Conservation (phyloP, 1,140 invertebrate genomes). For the Penaeus chinensis region DNA sequence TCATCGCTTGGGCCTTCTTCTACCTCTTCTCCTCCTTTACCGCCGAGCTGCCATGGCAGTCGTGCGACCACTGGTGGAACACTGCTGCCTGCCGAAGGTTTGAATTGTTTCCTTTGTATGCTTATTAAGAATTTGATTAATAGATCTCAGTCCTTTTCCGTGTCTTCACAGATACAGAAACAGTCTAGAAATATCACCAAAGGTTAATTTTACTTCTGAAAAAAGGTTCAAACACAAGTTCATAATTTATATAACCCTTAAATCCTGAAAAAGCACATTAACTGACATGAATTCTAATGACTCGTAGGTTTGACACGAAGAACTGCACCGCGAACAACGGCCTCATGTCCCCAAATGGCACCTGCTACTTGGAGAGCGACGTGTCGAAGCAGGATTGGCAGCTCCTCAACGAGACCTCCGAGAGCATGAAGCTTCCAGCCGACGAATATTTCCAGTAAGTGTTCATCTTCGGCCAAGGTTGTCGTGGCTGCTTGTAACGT, state of each 20-base stretch:
- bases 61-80: conserved; percentile 81
- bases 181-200: too few species aligned
- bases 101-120: conserved; percentile 67
- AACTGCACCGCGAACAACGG: conserved; percentile 68
- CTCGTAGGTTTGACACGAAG: conserved; percentile 66
- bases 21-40: conserved; percentile 83
- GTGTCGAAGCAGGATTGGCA: conserved; percentile 70
- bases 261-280: too few species aligned
- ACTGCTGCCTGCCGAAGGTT: conserved; percentile 68
- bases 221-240: too few species aligned
- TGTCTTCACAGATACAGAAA: too few species aligned
- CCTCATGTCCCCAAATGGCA: conserved; percentile 66
- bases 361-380: conserved; percentile 69
- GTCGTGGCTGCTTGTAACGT: background rate
- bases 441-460: conserved; percentile 88
- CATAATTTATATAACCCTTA: too few species aligned
- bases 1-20: conserved; percentile 86
- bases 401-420: conserved; percentile 74
- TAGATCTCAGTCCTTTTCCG: background rate
- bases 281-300: too few species aligned
- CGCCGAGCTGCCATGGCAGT: conserved; percentile 80
- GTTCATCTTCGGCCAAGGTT: background rate
- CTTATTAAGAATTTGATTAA: conserved; percentile 64
- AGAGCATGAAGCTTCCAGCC: conserved; percentile 75
- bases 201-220: too few species aligned